Evolutionary conservation across 2,113 vertebrate genomes (phyloP).

Genomic region (Panurus biarmicus): DNA sequence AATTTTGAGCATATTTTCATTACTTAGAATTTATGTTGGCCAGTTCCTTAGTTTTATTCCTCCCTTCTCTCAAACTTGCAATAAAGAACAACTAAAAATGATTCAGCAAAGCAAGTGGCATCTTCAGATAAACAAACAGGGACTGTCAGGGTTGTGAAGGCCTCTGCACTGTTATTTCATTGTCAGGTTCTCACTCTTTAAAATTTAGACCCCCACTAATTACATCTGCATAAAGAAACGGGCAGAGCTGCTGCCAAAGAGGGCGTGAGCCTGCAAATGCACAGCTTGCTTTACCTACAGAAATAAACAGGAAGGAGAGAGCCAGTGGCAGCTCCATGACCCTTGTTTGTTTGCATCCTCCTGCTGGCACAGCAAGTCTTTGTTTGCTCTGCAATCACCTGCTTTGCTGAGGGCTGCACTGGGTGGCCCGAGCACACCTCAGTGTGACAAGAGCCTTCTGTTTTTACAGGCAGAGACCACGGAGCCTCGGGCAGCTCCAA

Average conservation of each 20-base stretch:
- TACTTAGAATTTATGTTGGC: neutral
- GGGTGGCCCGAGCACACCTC: neutral
- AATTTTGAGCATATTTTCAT: neutral
- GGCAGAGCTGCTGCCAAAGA: neutral
- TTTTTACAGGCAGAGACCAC: neutral
- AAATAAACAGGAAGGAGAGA: neutral
- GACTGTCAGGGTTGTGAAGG: neutral
- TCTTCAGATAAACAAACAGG: neutral
- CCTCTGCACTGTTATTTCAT: neutral
- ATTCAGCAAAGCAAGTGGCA: neutral
- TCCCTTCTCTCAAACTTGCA: neutral
- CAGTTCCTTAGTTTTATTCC: neutral
- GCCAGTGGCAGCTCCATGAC: neutral
- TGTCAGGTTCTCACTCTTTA: neutral
- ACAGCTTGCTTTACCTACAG: neutral
- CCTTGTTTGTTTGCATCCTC: neutral
- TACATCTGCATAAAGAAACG: neutral
- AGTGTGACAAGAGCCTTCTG: neutral
- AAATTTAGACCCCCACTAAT: neutral
- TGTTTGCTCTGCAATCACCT: neutral
- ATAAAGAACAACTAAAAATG: neutral
- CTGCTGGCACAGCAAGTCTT: neutral
- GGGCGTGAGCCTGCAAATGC: neutral
- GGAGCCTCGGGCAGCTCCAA: neutral
- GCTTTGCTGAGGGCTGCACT: neutral